Evolutionary conservation across 1,140 invertebrate species (phyloP).

Genomic region (Tachypleus tridentatus): DNA sequence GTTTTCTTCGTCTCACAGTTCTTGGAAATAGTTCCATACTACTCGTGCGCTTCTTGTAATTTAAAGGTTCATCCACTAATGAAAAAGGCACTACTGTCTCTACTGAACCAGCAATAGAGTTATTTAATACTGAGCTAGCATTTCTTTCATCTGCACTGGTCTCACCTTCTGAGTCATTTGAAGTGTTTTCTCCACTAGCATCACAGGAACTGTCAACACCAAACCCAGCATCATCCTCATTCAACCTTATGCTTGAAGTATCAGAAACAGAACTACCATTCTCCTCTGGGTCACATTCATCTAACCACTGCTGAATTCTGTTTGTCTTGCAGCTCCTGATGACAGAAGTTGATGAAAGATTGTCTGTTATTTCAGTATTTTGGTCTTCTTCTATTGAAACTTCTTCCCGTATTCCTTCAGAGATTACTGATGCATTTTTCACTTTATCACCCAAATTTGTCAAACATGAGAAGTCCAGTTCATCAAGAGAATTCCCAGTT

Average conservation of each 20-base stretch:
- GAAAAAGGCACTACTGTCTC: conserved; percentile 29
- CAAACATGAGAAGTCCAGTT: too few species aligned
- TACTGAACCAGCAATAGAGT: conserved; percentile 35
- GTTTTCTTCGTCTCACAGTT: conserved; percentile 35
- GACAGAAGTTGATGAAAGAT: too few species aligned
- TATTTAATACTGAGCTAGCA: too few species aligned
- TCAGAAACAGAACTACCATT: conserved; percentile 6
- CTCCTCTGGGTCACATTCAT: conserved; percentile 10
- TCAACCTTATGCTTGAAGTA: background rate
- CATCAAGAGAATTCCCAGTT: too few species aligned
- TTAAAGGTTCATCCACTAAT: background rate
- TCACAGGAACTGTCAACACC: conserved; percentile 53
- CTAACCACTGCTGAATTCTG: conserved; percentile 12
- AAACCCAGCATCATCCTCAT: conserved; percentile 3
- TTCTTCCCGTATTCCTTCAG: too few species aligned
- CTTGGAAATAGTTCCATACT: background rate
- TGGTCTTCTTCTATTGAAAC: too few species aligned
- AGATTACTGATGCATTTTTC: too few species aligned
- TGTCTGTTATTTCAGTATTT: too few species aligned
- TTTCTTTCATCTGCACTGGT: conserved; percentile 55
- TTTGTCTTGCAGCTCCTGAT: too few species aligned
- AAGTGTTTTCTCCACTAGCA: conserved; percentile 78
- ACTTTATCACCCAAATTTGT: too few species aligned
- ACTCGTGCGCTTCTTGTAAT: background rate
- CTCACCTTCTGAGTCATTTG: conserved; percentile 49